Base-by-base conservation (phyloP, 23 tunicate genomes). In the Halocynthia aurantium region DNA sequence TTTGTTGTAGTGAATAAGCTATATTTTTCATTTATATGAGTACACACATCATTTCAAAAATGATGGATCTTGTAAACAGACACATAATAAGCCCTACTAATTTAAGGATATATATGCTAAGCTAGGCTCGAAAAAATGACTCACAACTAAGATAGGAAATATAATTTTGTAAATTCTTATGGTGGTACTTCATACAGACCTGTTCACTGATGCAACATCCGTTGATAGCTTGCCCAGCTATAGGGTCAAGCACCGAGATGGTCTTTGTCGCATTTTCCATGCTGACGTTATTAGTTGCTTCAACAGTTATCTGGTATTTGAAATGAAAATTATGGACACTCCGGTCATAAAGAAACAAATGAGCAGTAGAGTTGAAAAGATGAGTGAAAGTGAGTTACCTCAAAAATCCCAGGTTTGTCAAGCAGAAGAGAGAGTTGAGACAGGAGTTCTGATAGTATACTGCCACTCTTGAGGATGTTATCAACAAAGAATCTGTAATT, bases 211-310 rank as follows among this genome's bases (percentile, higher is more conserved):
- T 15, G 56, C 68, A 31, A 22, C 75, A 72, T 19, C 90, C 90
- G 20, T 52, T 58, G 62, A 85, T 85, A 8, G 80, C 53, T 57
- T 63, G 31, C 53, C 90, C 83, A 51, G 21, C 50, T 15, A 85
- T 80, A 9, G 22, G 22, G 10, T 85, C 90, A 8, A 84, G 77
- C 8, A 85, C 90, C 0, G 53, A 51, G 18, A 85, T 63, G 15
- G 67, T 51, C 52, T 80, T 76, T 7, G 84, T 71, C 0, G 51
- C 62, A 54, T 80, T 85, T 20, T 53, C 44, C 6, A 22, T 50
- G 7, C 85, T 76, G 22, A 76, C 90, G 56, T 85, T 85, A 74
- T 85, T 85, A 17, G 22, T 6, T 6, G 90, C 84, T 13, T 22
- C n/a, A 13, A 73, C 67, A 12, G 55, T 9, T 11, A 85, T 52